Evolutionary conservation across 2,797 vertebrate species (phyloP).

Genomic region (Harpagifer antarcticus): DNA sequence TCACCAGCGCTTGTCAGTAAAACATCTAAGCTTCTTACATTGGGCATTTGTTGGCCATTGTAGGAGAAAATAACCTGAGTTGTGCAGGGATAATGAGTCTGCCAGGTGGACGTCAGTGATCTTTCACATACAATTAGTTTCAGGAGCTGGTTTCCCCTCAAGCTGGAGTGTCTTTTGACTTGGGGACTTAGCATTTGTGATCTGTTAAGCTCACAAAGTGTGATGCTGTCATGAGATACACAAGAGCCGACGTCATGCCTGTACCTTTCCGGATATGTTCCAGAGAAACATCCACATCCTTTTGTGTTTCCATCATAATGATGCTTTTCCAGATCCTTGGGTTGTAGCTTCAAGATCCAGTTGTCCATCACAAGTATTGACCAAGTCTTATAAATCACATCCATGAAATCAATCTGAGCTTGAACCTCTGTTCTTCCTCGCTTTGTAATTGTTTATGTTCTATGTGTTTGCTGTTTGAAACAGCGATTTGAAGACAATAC

Average conservation of each 20-base stretch:
- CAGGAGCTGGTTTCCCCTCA: conserved; percentile 48
- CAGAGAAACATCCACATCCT: not conserved
- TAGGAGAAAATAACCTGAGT: conserved; percentile 41
- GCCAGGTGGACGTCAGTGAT: conserved; percentile 47
- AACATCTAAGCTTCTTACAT: conserved; percentile 41
- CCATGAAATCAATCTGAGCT: not conserved
- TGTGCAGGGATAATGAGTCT: conserved; percentile 51
- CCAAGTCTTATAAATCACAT: conserved; percentile 7
- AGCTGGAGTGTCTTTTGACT: conserved; percentile 28
- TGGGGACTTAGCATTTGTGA: not conserved
- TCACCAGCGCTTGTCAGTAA: conserved; percentile 16
- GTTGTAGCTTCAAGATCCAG: conserved; percentile 2
- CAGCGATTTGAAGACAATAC: conserved; percentile 11
- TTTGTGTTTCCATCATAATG: not conserved
- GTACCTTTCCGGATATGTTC: not conserved
- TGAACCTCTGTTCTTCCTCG: not conserved
- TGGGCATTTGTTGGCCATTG: conserved; percentile 37
- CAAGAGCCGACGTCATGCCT: conserved; percentile 24
- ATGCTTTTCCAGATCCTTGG: conserved; percentile 1
- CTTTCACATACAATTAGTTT: conserved; percentile 56
- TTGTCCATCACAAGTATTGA: conserved; percentile 24
- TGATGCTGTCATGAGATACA: conserved; percentile 33
- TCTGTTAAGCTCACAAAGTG: conserved; percentile 44
- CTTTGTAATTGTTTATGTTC: conserved; percentile 9
- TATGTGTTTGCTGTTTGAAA: conserved; percentile 20